These are phyloP conservation scores for Lagocephalus sceleratus DNA, from an alignment of 2,797 vertebrate genomes.

Conservation along the genomic window DNA sequence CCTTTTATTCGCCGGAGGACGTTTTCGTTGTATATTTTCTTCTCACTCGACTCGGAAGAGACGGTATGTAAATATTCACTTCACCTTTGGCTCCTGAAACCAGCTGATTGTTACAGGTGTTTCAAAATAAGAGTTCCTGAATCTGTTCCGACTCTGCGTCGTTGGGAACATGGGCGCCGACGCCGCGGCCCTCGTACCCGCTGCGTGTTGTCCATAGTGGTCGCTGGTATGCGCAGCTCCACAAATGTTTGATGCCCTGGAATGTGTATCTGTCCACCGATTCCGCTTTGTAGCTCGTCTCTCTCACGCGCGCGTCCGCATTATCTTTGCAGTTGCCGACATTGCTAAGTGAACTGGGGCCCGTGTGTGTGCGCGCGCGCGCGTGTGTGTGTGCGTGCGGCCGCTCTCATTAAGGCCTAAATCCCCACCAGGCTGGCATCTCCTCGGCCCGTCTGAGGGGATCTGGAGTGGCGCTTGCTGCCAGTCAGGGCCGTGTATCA, in stretches of 20 bases:
- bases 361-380: conserved; percentile 9
- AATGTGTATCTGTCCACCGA: conserved; percentile 29
- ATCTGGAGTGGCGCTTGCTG: conserved; percentile 72
- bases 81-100: no score
- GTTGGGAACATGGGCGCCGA: no score
- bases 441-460: conserved; percentile 67
- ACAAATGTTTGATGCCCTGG: conserved; percentile 19
- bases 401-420: conserved; percentile 61
- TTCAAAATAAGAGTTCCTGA: no score
- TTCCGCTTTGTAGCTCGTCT: conserved; percentile 51
- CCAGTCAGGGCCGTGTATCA: conserved; percentile 70
- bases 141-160: no score
- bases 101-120: no score
- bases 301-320: conserved; percentile 31
- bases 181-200: no score
- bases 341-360: conserved; percentile 48
- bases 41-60: neutral
- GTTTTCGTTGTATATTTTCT: neutral
- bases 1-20: conserved; percentile 72
- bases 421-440: conserved; percentile 68
- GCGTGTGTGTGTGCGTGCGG: conserved; percentile 17
- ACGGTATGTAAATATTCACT: neutral
- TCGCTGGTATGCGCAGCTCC: conserved; percentile 5
- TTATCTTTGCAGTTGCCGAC: conserved; percentile 58
- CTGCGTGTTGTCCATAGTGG: neutral